Evolutionary conservation across 1,140 invertebrate species (phyloP).

Genomic region (Sogatella furcifera): DNA sequence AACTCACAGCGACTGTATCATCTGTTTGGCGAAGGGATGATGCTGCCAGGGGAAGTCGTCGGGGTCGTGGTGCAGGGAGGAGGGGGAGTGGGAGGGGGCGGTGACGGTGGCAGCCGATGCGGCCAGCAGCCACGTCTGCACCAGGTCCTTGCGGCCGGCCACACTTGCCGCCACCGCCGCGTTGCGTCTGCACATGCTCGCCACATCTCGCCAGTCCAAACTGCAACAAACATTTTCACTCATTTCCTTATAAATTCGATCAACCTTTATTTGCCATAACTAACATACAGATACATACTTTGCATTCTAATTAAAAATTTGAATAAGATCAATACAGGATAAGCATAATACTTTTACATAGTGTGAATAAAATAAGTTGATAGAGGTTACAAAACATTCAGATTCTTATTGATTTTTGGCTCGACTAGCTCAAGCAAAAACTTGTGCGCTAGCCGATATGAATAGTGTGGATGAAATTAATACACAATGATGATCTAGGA

Average conservation of each 20-base stretch:
- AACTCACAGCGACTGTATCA: conserved; percentile 75
- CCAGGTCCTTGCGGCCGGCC: conserved; percentile 61
- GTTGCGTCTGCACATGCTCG: conserved; percentile 70
- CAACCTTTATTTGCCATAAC: too few species aligned
- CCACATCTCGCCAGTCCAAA: conserved; percentile 43
- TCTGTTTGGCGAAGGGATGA: conserved; percentile 75
- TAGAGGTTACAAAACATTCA: too few species aligned
- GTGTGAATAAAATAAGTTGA: too few species aligned
- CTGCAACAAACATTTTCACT: conserved; percentile 31
- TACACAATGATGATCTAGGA: too few species aligned
- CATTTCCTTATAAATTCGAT: not conserved
- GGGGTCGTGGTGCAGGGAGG: conserved; percentile 34
- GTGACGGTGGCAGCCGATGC: conserved; percentile 51
- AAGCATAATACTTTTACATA: too few species aligned
- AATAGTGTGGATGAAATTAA: too few species aligned
- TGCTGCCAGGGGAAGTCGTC: conserved; percentile 59
- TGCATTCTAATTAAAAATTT: too few species aligned
- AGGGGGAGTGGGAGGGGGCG: conserved; percentile 27
- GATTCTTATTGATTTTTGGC: too few species aligned
- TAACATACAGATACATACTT: too few species aligned
- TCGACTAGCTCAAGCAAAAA: too few species aligned
- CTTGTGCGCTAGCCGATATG: too few species aligned
- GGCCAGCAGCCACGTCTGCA: conserved; percentile 76
- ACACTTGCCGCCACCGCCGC: conserved; percentile 57
- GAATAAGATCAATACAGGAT: too few species aligned